phyloP scores from a whole-genome alignment of 2,113 vertebrate genomes.

The Psittacula cyanocephala region DNA sequence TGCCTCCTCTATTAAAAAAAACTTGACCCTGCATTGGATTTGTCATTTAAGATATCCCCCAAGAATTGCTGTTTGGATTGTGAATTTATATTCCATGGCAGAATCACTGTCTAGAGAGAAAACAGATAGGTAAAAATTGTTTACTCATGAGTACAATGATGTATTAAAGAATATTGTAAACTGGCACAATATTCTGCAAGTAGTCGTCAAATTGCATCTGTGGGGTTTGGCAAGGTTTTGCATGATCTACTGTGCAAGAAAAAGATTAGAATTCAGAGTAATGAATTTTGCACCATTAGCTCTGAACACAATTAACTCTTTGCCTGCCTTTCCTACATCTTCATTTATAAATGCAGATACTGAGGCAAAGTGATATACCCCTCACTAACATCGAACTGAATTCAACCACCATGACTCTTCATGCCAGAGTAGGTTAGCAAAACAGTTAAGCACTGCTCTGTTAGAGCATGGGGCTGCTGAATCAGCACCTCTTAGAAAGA shows the following conservation, averaged over 20 bases:
- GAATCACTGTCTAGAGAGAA: background rate
- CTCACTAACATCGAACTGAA: background rate
- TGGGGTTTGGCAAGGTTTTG: background rate
- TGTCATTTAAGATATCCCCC: background rate
- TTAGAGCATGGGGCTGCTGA: background rate
- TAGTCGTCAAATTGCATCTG: background rate
- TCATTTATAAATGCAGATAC: background rate
- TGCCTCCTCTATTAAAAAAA: background rate
- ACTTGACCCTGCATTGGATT: background rate
- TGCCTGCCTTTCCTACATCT: background rate
- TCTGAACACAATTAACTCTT: background rate
- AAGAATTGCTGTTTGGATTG: background rate
- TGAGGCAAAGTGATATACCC: background rate
- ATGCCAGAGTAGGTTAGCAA: background rate
- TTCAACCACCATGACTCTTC: accelerated
- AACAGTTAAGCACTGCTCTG: background rate
- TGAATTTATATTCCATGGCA: background rate
- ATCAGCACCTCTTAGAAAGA: background rate
- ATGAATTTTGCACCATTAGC: background rate
- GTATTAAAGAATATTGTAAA: background rate
- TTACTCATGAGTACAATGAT: background rate
- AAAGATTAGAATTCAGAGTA: background rate
- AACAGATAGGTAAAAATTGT: background rate
- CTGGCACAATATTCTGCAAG: background rate
- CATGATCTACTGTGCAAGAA: background rate